A percentile compares a stretch with the other conserved stretches of the same genome.
Evolutionary conservation across 2,113 vertebrate species (phyloP).

Genomic region (Uria aalge): DNA sequence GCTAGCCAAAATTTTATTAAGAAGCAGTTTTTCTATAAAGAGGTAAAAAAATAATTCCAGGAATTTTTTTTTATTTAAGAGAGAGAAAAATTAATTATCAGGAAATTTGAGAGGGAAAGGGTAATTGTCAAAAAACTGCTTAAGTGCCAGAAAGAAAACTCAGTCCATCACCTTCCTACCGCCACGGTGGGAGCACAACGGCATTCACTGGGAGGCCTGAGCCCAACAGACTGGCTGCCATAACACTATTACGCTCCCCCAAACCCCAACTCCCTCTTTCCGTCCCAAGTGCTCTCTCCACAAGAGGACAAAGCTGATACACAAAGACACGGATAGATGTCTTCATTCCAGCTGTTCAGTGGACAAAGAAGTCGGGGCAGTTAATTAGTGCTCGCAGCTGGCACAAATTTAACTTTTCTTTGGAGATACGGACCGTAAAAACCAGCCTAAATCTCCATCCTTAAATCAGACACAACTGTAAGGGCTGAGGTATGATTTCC

Average conservation of each 20-base stretch:
- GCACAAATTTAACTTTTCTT: not conserved
- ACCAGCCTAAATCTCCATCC: not conserved
- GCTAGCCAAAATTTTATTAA: not conserved
- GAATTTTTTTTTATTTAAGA: not conserved
- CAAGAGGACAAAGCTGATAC: not conserved
- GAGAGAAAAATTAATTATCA: not conserved
- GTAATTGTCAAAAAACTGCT: not conserved
- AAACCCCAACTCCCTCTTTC: not conserved
- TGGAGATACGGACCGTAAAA: not conserved
- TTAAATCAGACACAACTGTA: not conserved
- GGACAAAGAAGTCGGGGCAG: not conserved
- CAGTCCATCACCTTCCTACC: not conserved
- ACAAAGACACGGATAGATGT: not conserved
- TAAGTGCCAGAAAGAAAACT: not conserved
- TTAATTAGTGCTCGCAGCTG: not conserved
- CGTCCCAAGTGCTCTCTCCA: not conserved
- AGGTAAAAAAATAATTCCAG: not conserved
- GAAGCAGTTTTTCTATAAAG: not conserved
- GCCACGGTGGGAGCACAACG: not conserved
- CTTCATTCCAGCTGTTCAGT: not conserved
- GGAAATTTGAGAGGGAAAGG: not conserved
- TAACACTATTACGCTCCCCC: not conserved
- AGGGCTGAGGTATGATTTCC: not conserved
- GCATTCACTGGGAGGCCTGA: not conserved
- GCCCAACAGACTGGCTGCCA: not conserved